phyloP scores from a whole-genome alignment of 2,888 invertebrate genomes.

The Endotricha flammealis region DNA sequence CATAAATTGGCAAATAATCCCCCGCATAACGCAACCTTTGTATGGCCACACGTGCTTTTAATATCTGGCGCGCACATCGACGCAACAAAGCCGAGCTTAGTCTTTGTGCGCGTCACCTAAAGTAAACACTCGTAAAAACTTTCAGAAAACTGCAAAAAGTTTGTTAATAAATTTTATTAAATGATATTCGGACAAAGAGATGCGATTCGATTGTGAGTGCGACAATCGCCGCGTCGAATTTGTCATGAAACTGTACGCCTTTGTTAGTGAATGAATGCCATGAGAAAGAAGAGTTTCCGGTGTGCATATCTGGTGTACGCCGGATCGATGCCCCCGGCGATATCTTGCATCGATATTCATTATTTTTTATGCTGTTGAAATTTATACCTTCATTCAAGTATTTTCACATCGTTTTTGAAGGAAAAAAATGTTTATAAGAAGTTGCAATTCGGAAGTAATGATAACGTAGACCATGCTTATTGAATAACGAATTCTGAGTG shows the following conservation, averaged over 20 bases:
- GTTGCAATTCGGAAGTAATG: no score
- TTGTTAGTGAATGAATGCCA: conserved; percentile 58
- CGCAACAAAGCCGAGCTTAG: conserved; percentile 69
- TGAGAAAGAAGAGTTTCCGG: conserved; percentile 75
- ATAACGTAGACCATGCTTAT: no score
- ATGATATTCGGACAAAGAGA: conserved; percentile 48
- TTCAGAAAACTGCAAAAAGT: conserved; percentile 26
- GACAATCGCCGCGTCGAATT: conserved; percentile 69
- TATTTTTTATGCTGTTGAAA: conserved; percentile 45
- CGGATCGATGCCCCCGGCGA: conserved; percentile 61
- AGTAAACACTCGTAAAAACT: conserved; percentile 71
- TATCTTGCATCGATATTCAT: conserved; percentile 64
- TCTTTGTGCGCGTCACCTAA: conserved; percentile 62
- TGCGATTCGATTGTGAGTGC: conserved; percentile 47
- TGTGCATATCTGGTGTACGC: conserved; percentile 31
- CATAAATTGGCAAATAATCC: conserved; percentile 79
- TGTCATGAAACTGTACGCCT: conserved; percentile 63
- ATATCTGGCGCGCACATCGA: conserved; percentile 56
- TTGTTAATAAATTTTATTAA: conserved; percentile 72
- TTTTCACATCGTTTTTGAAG: conserved; percentile 33
- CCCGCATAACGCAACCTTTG: conserved; percentile 78
- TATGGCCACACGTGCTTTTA: conserved; percentile 79
- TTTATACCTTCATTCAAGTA: conserved; percentile 36
- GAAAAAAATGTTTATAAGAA: no score
- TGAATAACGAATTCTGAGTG: no score